Evolutionary conservation across 2,888 invertebrate species (phyloP), one percentile per base, ranked within the genome.

Genomic region (Homarus gammarus): DNA sequence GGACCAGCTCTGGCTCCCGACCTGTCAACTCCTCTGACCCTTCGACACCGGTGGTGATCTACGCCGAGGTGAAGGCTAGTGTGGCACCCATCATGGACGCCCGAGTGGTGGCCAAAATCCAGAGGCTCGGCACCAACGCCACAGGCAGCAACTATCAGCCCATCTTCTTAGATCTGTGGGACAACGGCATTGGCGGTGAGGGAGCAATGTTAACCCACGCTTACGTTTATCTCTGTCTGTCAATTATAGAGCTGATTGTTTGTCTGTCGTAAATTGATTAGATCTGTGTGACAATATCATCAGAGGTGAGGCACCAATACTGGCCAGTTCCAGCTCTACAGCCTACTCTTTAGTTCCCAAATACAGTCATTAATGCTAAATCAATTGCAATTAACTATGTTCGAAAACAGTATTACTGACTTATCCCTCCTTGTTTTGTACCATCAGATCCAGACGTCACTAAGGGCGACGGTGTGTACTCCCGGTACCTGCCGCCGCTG

Each of bases 401-500:
- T n/a, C n/a, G n/a, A n/a, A n/a, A n/a, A n/a, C n/a, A n/a, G n/a
- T n/a, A n/a, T n/a, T n/a, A n/a, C n/a, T n/a, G n/a, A n/a, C n/a
- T n/a, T n/a, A n/a, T n/a, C n/a, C n/a, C n/a, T n/a, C n/a, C n/a
- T n/a, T n/a, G n/a, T n/a, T n/a, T n/a, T n/a, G n/a, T 22, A 22
- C 10, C 92, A 92, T 33, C 92, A 95, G 96, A 96, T 93, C 95
- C 96, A 0, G 96, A 96, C 93, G 94, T 96, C 33, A 95, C 95
- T 31, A 95, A 94, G 93, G 95, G 95, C 0, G 96, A 96, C 93
- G 96, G 96, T 0, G 94, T 96, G 22, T 96, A 96, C 93, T 95
- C 96, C 0, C 94, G 95, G 73, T 96, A 95, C 93, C 95, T 95
- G 92, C 90, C 90, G 0, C 85, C 77, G 33, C 84, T 91, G 5